Base-by-base conservation (phyloP, 2,888 invertebrate genomes). In the Lasioglossum villosulum region DNA sequence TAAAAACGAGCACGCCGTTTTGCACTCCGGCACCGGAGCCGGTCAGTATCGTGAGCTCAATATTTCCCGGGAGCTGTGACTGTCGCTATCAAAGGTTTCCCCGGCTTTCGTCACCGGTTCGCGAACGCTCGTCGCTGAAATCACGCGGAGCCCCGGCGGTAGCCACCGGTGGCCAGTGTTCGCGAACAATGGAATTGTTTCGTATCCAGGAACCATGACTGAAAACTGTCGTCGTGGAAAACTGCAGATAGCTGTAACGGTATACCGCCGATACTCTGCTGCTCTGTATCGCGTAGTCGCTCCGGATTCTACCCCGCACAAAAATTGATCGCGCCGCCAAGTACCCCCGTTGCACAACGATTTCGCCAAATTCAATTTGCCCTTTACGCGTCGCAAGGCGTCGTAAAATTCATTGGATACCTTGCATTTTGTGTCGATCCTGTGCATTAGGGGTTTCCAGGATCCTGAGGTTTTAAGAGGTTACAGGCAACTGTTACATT, bases 21-120 rank as follows among this genome's bases (percentile, higher is more conserved):
- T 56, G 56, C 56, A 56, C 63, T 39, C 30, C 76, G 84, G 78
- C 79, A 79, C 78, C 59, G 82, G 34, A 82, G 82, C 82, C 79
- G 81, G 78, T 81, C 78, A 87, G 82, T 84, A 87, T 77, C 82
- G 82, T 48, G 86, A 87, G 84, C 84, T 86, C 80, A 79, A 87
- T 86, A 87, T 82, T 83, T 89, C 78, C 86, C 81, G 39, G 30
- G 82, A 76, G 87, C 66, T 39, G 52, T 75, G 52, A 42, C 30
- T 23, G 48, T 45, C 66, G 42, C 37, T 34, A 59, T 23, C 63
- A 72, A 83, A 82, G 79, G 80, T 82, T 83, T 84, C 73, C 80
- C n/a, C 45, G 76, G 66, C 80, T 79, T 87, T 88, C 88, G 84
- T 80, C 56, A 37, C 48, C 77, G 66, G 79, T 73, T 81, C 75